Base-by-base conservation (phyloP, 2,888 invertebrate species). In the Lasiommata megera region DNA sequence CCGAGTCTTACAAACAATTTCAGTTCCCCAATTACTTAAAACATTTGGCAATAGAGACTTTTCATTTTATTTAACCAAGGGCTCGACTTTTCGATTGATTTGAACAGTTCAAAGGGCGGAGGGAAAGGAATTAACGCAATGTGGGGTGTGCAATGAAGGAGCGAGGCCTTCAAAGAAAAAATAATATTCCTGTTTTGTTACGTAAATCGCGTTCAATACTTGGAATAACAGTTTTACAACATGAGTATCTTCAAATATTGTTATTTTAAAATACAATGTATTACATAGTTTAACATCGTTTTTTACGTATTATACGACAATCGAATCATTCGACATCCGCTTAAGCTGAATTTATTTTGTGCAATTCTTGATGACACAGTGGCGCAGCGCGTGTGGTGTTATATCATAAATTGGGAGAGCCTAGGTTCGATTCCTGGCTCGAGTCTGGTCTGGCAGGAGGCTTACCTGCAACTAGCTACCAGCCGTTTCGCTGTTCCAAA, bases 21-120 rank as follows among this genome's bases (percentile, higher is more conserved):
- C 79, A 71, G 79, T 81, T 82, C 82, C 82, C 78, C 84, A 85
- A 88, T 89, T 85, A 88, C 84, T 88, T 86, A 82, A 84, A 86
- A 86, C 82, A 85, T 88, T 84, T 80, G 70, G 75, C 76, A 79
- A 79, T 71, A 76, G 76, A 78, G 86, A 84, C 84, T 88, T 89
- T 87, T 86, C 88, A 86, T 88, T 88, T 86, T 88, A 87, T 88
- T 88, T 88, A 88, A 88, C 88, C 84, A 83, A 84, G 82, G 84
- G 83, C 84, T 87, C 84, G 86, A 82, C 84, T 88, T 89, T 82
- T 82, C 88, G 87, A 85, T 86, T 88, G 88, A 88, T 83, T 87
- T 82, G 88, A 86, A 82, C 80, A 76, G 82, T 82, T 89, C 89
- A 89, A 89, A 88, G 88, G 84, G 79, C 79, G 76, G 70, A 77